Percentiles rank a stretch among this genome's conserved stretches.
Conservation (phyloP, 37 sponge, comb jelly and placozoan genomes). For the Theonella swinhoei region DNA sequence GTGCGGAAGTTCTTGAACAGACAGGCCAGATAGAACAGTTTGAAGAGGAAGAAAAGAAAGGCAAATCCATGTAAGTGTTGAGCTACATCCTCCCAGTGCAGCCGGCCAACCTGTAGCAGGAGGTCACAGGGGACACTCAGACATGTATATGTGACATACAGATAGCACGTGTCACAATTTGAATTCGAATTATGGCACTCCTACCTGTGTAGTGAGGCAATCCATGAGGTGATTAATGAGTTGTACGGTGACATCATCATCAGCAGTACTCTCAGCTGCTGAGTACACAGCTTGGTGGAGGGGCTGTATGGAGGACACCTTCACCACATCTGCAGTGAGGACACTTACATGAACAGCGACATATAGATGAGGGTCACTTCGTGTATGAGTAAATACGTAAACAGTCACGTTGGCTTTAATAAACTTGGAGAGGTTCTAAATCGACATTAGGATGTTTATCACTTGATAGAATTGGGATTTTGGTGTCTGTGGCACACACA, state of each 20-base stretch:
- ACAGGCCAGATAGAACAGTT: constrained; percentile 76
- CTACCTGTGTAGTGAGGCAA: constrained; percentile 37
- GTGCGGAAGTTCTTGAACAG: constrained; percentile 76
- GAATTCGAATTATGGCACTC: too few species aligned
- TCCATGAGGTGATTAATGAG: constrained; percentile 60
- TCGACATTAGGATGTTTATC: too few species aligned
- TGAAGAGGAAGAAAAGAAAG: constrained; percentile 86
- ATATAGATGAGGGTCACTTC: too few species aligned
- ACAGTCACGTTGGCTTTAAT: too few species aligned
- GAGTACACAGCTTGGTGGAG: neutral
- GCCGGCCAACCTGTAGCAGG: constrained; percentile 55
- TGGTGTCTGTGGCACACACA: too few species aligned
- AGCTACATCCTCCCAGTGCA: constrained; percentile 71
- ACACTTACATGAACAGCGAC: neutral
- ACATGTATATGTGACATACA: too few species aligned
- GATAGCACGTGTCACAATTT: too few species aligned
- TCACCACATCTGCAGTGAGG: constrained; percentile 36
- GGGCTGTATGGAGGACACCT: neutral
- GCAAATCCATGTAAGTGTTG: constrained; percentile 77
- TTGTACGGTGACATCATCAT: constrained; percentile 7
- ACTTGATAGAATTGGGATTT: too few species aligned
- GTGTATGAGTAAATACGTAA: too few species aligned
- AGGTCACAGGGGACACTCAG: too few species aligned
- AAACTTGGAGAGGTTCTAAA: too few species aligned
- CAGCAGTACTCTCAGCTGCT: neutral